Evolutionary conservation across 1,140 invertebrate species (phyloP).

Genomic region (Euwallacea fornicatus): DNA sequence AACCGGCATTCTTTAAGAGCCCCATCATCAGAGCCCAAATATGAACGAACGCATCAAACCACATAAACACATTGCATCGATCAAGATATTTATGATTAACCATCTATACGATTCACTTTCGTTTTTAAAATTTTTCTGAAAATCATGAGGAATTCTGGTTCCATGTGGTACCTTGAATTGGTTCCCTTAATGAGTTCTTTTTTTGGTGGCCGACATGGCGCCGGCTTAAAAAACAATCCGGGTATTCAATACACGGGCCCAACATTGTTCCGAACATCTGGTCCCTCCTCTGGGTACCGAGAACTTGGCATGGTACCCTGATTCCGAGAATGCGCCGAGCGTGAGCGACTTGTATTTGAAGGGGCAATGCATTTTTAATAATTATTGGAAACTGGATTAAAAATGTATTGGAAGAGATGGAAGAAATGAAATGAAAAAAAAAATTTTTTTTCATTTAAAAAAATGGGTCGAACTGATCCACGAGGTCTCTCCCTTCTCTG

Average conservation of each 20-base stretch:
- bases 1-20: no score
- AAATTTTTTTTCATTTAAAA: no score
- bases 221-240: conserved; percentile 27
- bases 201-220: conserved; percentile 13
- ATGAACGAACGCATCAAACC: no score
- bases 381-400: neutral
- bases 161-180: no score
- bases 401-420: neutral
- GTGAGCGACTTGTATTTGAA: conserved; percentile 5
- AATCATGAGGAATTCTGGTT: neutral
- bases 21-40: no score
- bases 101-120: no score
- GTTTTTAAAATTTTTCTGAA: no score
- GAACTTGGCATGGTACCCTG: conserved; percentile 20
- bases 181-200: neutral
- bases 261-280: conserved; percentile 26
- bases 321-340: conserved; percentile 15
- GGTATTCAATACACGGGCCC: conserved; percentile 20
- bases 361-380: neutral
- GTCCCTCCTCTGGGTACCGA: conserved; percentile 16
- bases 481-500: neutral
- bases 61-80: no score
- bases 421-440: neutral
- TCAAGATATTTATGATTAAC: no score
- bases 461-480: neutral